Evolutionary conservation across 2,113 vertebrate genomes (phyloP).

Genomic region (Baryphthengus martii): DNA sequence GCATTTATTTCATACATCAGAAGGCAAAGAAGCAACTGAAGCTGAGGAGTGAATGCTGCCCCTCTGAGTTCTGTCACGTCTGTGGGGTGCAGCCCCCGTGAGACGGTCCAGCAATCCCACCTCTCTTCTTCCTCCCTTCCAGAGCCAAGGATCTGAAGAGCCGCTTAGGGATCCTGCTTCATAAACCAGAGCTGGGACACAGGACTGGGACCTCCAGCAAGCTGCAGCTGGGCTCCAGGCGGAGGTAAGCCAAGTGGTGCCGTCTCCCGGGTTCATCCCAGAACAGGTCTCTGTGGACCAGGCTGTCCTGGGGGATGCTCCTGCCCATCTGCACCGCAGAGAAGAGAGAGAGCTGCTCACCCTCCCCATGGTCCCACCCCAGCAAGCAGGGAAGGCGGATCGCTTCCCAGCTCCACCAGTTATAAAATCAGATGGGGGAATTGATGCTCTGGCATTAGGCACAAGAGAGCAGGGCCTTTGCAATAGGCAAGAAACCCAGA

Average conservation of each 20-base stretch:
- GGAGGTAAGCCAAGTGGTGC: conserved; percentile 47
- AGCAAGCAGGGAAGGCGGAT: not conserved
- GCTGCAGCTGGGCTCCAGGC: conserved; percentile 59
- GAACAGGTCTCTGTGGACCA: not conserved
- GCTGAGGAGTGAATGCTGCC: not conserved
- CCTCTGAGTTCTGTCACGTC: not conserved
- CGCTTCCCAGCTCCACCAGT: not conserved
- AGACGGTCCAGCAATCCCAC: not conserved
- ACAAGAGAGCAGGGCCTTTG: not conserved
- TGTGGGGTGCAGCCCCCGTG: not conserved
- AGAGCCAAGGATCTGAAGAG: conserved; percentile 91
- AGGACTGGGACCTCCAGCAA: conserved; percentile 37
- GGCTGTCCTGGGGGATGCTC: not conserved
- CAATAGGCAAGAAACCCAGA: not conserved
- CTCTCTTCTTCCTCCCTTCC: not conserved
- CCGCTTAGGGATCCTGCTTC: conserved; percentile 83
- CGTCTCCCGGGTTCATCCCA: fast-evolving
- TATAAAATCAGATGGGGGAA: conserved; percentile 1
- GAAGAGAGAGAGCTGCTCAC: not conserved
- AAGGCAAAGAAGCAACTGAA: not conserved
- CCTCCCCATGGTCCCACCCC: not conserved
- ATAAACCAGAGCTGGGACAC: conserved; percentile 75
- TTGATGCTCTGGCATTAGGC: not conserved
- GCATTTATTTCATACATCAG: not conserved
- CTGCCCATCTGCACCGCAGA: not conserved